Evolutionary conservation across 2,888 invertebrate genomes (phyloP).

Genomic region (Nemapogon koenigi): DNA sequence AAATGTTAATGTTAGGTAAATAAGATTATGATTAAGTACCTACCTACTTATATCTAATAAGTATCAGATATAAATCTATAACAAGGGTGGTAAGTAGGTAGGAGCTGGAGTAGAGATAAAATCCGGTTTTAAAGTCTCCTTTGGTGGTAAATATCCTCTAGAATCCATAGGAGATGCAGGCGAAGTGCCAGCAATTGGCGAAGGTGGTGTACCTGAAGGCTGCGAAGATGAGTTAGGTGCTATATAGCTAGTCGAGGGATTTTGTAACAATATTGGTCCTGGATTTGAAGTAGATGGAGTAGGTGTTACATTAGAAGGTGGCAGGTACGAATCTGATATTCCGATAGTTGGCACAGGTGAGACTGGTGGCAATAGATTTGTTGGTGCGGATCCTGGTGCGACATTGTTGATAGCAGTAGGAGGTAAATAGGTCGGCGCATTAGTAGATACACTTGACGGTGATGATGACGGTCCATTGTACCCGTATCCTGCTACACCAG

Average conservation of each 20-base stretch:
- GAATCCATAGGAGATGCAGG: conserved; percentile 12
- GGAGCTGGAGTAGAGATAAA: conserved; percentile 31
- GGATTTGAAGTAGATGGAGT: conserved; percentile 20
- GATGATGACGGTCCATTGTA: conserved; percentile 12
- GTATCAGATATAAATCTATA: conserved; percentile 21
- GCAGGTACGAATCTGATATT: conserved; percentile 24
- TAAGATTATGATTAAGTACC: not conserved
- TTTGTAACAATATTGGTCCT: conserved; percentile 16
- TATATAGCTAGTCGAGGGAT: too few relatives aligned
- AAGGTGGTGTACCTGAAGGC: conserved; percentile 20
- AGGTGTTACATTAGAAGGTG: conserved; percentile 24
- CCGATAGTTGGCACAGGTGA: not conserved
- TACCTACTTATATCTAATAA: too few relatives aligned
- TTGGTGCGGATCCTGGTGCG: not conserved
- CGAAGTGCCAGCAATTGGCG: conserved; percentile 31
- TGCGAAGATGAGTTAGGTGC: not conserved
- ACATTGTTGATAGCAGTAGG: conserved; percentile 19
- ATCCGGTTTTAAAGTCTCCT: conserved; percentile 11
- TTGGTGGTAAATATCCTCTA: too few relatives aligned
- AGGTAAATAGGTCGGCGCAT: conserved; percentile 43
- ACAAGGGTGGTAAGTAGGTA: conserved; percentile 41
- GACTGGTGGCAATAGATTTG: not conserved
- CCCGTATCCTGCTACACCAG: not conserved
- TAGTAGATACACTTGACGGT: conserved; percentile 32
- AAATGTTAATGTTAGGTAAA: too few relatives aligned